A percentile compares a stretch with the other conserved stretches of the same genome.
phyloP scores from a whole-genome alignment of 2,797 vertebrate genomes.

The Enteromius unitaeniatus region DNA sequence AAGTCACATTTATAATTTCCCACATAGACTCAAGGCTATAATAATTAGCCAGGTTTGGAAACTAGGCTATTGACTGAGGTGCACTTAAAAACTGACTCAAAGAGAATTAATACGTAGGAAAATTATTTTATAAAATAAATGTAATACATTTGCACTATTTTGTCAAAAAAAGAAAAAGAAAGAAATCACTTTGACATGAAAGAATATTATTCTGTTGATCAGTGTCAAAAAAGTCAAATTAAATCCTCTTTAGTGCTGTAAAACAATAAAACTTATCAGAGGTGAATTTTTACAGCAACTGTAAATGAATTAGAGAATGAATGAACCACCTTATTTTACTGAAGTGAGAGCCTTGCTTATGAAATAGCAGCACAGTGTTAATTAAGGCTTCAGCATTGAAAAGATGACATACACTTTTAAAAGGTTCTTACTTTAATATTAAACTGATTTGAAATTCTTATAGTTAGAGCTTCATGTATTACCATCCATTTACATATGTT shows the following conservation, averaged over 20 bases:
- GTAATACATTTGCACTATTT: neutral
- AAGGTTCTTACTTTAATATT: neutral
- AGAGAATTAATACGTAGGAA: neutral
- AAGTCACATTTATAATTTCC: neutral
- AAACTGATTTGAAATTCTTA: conserved; percentile 4
- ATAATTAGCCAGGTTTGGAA: neutral
- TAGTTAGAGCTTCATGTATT: neutral
- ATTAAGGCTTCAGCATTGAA: conserved; percentile 4
- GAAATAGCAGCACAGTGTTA: neutral
- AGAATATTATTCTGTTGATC: neutral
- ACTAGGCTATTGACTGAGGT: neutral
- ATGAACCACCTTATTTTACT: conserved; percentile 16
- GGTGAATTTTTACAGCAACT: neutral
- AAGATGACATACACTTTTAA: neutral
- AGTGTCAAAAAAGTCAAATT: neutral
- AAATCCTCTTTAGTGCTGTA: neutral
- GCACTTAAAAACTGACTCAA: neutral
- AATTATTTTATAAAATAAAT: neutral
- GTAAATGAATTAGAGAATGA: neutral
- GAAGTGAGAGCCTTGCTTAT: neutral
- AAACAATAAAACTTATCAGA: neutral
- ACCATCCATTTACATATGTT: neutral
- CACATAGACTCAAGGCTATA: conserved; percentile 15
- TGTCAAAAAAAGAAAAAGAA: neutral
- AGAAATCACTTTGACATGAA: neutral